Evolutionary conservation across 2,797 vertebrate genomes (phyloP).

Genomic region (Prionace glauca): DNA sequence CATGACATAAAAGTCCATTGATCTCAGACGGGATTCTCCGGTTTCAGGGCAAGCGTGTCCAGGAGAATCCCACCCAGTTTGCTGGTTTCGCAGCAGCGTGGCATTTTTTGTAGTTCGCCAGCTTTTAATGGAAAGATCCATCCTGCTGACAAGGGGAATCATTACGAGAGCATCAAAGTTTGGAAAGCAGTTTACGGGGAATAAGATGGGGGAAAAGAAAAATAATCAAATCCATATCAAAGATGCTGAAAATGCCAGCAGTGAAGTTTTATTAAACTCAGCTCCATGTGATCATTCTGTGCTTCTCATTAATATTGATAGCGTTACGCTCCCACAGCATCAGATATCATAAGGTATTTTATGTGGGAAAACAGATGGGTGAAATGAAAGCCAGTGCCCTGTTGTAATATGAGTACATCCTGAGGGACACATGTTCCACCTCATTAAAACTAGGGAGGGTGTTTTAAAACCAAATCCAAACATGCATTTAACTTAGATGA

Average conservation of each 20-base stretch:
- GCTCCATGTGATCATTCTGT: background rate
- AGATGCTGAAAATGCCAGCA: slow-evolving; percentile 14
- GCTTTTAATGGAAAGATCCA: background rate
- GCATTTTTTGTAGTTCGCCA: slow-evolving; percentile 14
- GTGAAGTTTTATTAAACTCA: slow-evolving; percentile 23
- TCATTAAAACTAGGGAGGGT: slow-evolving; percentile 14
- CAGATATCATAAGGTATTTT: slow-evolving; percentile 1
- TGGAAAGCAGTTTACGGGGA: background rate
- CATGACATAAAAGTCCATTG: no score
- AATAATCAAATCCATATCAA: background rate
- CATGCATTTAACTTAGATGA: background rate
- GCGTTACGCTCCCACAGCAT: background rate
- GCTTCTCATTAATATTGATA: slow-evolving; percentile 31
- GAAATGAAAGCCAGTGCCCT: slow-evolving; percentile 21
- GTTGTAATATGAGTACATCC: slow-evolving; percentile 22
- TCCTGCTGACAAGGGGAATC: background rate
- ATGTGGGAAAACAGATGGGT: slow-evolving; percentile 22
- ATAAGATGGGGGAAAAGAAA: background rate
- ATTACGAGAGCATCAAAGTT: slow-evolving; percentile 20
- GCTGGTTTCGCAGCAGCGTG: background rate
- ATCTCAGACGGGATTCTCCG: no score
- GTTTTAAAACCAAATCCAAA: background rate
- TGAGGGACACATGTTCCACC: background rate
- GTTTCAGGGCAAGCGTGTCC: no score
- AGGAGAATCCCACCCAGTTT: no score